phyloP scores from a whole-genome alignment of 2,113 vertebrate species.

The Sebastes fasciatus region DNA sequence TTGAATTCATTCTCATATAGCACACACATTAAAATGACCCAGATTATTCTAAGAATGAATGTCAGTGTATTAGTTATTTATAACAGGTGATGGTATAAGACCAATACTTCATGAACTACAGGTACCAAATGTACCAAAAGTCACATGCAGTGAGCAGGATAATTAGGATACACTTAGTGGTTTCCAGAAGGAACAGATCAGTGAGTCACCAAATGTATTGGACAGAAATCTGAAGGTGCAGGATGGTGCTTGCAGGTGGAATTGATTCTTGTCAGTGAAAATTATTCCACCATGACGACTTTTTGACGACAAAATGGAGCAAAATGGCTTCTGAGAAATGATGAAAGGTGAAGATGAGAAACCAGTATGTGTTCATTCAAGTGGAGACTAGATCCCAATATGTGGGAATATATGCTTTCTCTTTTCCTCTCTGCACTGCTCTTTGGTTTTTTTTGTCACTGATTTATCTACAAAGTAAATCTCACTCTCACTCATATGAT shows the following conservation, averaged over 20 bases:
- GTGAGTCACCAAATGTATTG: constrained; percentile 8
- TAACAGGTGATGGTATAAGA: neutral
- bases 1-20: neutral
- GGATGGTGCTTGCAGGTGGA: neutral
- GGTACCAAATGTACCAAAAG: neutral
- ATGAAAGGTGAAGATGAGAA: constrained; percentile 23
- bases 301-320: neutral
- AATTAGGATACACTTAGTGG: neutral
- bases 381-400: neutral
- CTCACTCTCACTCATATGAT: constrained; percentile 10
- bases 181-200: neutral
- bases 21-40: neutral
- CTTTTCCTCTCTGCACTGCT: neutral
- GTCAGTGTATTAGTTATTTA: neutral
- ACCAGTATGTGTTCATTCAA: constrained; percentile 19
- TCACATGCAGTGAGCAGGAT: neutral
- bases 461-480: constrained; percentile 21
- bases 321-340: constrained; percentile 37
- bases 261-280: constrained; percentile 24
- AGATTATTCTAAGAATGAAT: neutral
- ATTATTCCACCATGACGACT: neutral
- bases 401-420: neutral
- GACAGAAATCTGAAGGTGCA: neutral
- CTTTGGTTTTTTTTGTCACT: neutral
- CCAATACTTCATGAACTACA: neutral